Evolutionary conservation across 2,113 vertebrate species (phyloP), one percentile per base, ranked within the genome.

Genomic region (Ursus arctos): DNA sequence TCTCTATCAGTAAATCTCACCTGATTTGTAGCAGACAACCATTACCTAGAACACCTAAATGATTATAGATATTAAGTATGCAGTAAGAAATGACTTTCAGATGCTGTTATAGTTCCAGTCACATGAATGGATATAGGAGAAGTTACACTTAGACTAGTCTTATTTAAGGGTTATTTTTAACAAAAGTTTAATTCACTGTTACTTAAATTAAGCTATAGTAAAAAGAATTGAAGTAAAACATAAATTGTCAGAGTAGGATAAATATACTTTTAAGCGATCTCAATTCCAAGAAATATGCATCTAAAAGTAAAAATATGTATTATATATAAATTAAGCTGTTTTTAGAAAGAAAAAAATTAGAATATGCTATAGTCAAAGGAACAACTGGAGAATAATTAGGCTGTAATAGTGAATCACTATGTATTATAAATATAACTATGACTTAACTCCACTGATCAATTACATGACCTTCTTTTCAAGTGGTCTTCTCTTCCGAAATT

Each of bases 171-270:
- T 53, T 43, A 79, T 53, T 74, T 89, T 61, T 82, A 43, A 24
- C 4, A 55, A 10, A 36, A 3, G 57, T 14, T 47, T 84, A 76
- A 36, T 65, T 77, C 28, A 69, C 13, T 47, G 28, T 69, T 7
- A 57, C 59, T 49, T 51, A 33, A 84, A 92, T 80, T 81, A 88
- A 94, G 13, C 18, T 55, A 81, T 22, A 24, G 55, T 49, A 40
- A 82, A 31, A 94, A 71, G 8, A 94, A 82, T 33, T 72, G 74
- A 94, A 94, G 24, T 14, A 3, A 63, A 94, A 80, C 47, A 80
- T 88, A 88, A 74, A 36, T 55, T 80, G 36, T 24, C 7, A 11
- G 22, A 95, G 1, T 76, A 43, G 51, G n/a, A 86, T 33, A 53
- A 81, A 31, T 71, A 72, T 61, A 74, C 36, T 36, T 93, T 49